These are phyloP conservation scores for Gobius niger DNA, from an alignment of 2,113 vertebrate species.

Conservation along the genomic window DNA sequence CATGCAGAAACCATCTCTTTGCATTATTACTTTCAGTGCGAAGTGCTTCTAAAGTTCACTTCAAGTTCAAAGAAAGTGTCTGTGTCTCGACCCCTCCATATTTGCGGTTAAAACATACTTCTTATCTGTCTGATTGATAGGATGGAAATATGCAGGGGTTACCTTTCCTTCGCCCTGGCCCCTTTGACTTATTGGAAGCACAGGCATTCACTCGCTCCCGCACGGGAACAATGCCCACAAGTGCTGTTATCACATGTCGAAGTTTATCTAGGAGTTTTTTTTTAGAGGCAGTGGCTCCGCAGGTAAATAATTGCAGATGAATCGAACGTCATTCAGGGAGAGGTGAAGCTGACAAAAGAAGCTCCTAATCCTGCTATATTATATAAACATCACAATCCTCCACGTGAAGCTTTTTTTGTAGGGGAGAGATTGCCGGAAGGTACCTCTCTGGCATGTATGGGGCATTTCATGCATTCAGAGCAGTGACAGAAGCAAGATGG, in stretches of 20 bases:
- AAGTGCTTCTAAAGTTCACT: conserved; percentile 40
- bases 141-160: conserved; percentile 36
- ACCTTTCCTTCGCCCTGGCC: conserved; percentile 31
- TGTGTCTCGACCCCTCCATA: conserved; percentile 3
- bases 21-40: conserved; percentile 13
- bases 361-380: conserved; percentile 7
- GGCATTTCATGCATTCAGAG: background rate
- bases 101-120: background rate
- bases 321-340: conserved; percentile 33
- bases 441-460: background rate
- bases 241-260: conserved; percentile 51
- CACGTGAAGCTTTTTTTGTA: background rate
- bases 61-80: conserved; percentile 54
- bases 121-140: conserved; percentile 18
- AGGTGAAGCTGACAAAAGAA: conserved; percentile 26
- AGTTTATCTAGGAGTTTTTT: conserved; percentile 44
- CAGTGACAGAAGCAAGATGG: conserved; percentile 3
- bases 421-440: background rate
- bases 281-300: conserved; percentile 11
- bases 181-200: conserved; percentile 18
- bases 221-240: conserved; percentile 27
- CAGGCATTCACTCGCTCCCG: conserved; percentile 8
- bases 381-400: conserved; percentile 18
- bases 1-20: conserved; percentile 51
- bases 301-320: conserved; percentile 36